Base-by-base conservation (phyloP, 2,888 invertebrate genomes). In the Hybos culiciformis region DNA sequence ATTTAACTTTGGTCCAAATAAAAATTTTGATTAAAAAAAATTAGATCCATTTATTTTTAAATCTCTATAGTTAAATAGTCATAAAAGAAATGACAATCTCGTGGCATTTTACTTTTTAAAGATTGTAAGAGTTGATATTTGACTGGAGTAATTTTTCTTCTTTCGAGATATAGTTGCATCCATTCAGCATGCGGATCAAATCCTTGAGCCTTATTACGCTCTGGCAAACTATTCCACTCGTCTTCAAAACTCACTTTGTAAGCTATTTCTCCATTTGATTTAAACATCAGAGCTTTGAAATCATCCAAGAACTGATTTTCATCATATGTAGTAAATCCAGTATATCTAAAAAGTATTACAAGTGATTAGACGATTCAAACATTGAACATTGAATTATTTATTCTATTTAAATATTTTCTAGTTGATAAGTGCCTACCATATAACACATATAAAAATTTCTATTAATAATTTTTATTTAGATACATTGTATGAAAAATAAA, bases 31-130 rank as follows among this genome's bases (percentile, higher is more conserved):
- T n/a, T n/a, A n/a, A n/a, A n/a, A n/a, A n/a, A n/a, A n/a, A n/a
- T n/a, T n/a, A n/a, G n/a, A n/a, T n/a, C n/a, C n/a, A 29, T 4
- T 29, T 12, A 31, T 12, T 14, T 14, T 36, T 36, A 36, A 2
- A 36, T 20, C 21, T 36, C 36, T 7, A 36, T 36, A 7, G 36
- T 36, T 36, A 36, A 21, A 21, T 36, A 36, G 21, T 36, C 36
- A 36, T 36, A 36, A 36, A 36, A 36, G n/a, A 36, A 36, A 14
- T 36, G 36, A 36, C 36, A 36, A 36, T 36, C 36, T 36, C 14
- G 19, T 19, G 36, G 36, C 14, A 36, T 8, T 14, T 36, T 19
- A 36, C n/a, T 8, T 36, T 36, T 36, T 21, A 36, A 14, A 11
- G 36, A 36, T 21, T 36, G 36, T 8, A 36, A 36, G 4, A 19